phyloP scores from a whole-genome alignment of 2,113 vertebrate species.

The Galbula dea region DNA sequence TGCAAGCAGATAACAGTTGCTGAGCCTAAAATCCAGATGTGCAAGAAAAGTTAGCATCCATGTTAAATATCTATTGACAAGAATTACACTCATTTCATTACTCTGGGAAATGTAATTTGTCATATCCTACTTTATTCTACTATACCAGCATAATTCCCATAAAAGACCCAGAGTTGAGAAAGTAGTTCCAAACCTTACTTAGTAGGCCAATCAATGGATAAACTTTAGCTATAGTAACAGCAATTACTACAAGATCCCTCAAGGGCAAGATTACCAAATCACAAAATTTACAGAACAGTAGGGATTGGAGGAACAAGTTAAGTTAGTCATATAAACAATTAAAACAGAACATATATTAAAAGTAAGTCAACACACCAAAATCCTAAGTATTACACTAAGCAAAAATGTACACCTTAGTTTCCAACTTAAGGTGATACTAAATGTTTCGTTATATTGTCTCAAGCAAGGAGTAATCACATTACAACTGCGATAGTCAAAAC shows the following conservation, averaged over 20 bases:
- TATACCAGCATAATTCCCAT: neutral
- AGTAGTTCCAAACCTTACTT: neutral
- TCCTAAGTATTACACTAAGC: neutral
- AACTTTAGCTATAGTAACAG: neutral
- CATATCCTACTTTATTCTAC: neutral
- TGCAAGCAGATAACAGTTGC: slow-evolving; percentile 92
- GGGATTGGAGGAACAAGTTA: neutral
- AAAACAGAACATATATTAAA: neutral
- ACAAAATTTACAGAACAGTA: neutral
- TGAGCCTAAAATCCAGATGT: slow-evolving; percentile 82
- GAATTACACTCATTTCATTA: neutral
- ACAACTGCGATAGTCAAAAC: neutral
- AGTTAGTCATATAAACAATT: neutral
- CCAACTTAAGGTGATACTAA: neutral
- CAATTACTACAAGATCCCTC: neutral
- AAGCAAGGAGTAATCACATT: rapidly evolving
- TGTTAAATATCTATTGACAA: rapidly evolving
- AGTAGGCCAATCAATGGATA: neutral
- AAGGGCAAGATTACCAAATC: neutral
- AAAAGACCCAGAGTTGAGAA: neutral
- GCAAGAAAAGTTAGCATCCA: neutral
- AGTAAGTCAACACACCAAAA: neutral
- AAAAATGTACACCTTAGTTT: neutral
- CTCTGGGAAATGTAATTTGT: neutral
- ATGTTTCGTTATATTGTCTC: neutral